phyloP scores from a whole-genome alignment of 2,888 invertebrate species.

The Malacosoma neustria region DNA sequence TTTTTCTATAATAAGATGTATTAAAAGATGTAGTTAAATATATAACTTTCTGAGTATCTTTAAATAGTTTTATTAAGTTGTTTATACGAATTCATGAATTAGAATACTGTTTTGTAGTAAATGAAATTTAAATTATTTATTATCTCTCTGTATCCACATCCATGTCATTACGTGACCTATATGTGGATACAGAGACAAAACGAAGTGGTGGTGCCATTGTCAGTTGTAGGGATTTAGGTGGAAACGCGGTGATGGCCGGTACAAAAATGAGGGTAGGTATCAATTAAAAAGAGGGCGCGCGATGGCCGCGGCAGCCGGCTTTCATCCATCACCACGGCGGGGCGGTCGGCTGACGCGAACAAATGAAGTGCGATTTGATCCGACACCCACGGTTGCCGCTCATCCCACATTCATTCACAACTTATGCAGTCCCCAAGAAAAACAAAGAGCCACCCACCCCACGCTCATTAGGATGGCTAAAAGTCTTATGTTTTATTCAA shows the following conservation, averaged over 20 bases:
- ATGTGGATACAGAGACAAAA: neutral
- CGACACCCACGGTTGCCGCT: slow-evolving; percentile 38
- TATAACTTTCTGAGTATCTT: too few relatives aligned
- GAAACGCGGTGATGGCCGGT: slow-evolving; percentile 16
- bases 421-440: slow-evolving; percentile 64
- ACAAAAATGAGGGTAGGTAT: slow-evolving; percentile 63
- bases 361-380: slow-evolving; percentile 72
- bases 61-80: too few relatives aligned
- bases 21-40: too few relatives aligned
- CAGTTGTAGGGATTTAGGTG: neutral
- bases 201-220: neutral
- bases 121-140: too few relatives aligned
- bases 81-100: too few relatives aligned
- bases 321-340: slow-evolving; percentile 61
- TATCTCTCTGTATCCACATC: too few relatives aligned
- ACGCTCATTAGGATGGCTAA: slow-evolving; percentile 58
- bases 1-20: too few relatives aligned
- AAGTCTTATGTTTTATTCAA: slow-evolving; percentile 70
- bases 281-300: slow-evolving; percentile 57
- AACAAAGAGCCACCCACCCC: slow-evolving; percentile 40
- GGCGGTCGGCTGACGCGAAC: slow-evolving; percentile 54
- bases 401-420: slow-evolving; percentile 60
- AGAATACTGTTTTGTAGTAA: too few relatives aligned
- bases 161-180: too few relatives aligned
- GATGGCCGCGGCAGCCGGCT: slow-evolving; percentile 28